Percentiles rank a stretch among this genome's conserved stretches.
Evolutionary conservation across 2,113 vertebrate genomes (phyloP).

Genomic region (Scomber scombrus): DNA sequence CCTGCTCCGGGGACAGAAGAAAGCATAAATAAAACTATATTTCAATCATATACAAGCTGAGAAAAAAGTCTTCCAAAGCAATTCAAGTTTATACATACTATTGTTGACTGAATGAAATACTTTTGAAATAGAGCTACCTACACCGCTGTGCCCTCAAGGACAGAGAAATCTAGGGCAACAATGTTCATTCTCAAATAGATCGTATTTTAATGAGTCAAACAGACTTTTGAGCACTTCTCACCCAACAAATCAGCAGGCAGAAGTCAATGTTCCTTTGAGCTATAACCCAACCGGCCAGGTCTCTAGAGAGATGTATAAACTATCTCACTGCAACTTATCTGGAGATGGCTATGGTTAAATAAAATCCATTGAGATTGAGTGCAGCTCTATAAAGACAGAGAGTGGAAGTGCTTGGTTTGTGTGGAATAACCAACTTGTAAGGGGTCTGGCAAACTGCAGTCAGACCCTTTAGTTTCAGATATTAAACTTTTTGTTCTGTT

Average conservation of each 20-base stretch:
- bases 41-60: conserved; percentile 28
- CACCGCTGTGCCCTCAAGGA: conserved; percentile 45
- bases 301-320: conserved; percentile 57
- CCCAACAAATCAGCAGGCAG: conserved; percentile 33
- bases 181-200: conserved; percentile 33
- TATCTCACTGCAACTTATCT: conserved; percentile 56
- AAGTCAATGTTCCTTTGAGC: conserved; percentile 68
- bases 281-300: conserved; percentile 31
- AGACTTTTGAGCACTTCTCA: conserved; percentile 41
- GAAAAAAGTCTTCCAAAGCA: conserved; percentile 26
- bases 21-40: conserved; percentile 46
- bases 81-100: conserved; percentile 29
- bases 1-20: conserved; percentile 15
- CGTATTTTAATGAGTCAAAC: conserved; percentile 62
- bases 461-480: not conserved
- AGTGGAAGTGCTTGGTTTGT: conserved; percentile 42
- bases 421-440: conserved; percentile 41
- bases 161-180: conserved; percentile 54
- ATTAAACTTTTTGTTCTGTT: conserved; percentile 42
- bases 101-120: conserved; percentile 40
- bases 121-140: conserved; percentile 54
- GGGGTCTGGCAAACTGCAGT: conserved; percentile 35
- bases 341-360: conserved; percentile 69
- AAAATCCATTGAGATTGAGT: conserved; percentile 66
- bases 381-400: conserved; percentile 41